phyloP scores from a whole-genome alignment of 2,797 vertebrate species.

The Sebastes dallii region DNA sequence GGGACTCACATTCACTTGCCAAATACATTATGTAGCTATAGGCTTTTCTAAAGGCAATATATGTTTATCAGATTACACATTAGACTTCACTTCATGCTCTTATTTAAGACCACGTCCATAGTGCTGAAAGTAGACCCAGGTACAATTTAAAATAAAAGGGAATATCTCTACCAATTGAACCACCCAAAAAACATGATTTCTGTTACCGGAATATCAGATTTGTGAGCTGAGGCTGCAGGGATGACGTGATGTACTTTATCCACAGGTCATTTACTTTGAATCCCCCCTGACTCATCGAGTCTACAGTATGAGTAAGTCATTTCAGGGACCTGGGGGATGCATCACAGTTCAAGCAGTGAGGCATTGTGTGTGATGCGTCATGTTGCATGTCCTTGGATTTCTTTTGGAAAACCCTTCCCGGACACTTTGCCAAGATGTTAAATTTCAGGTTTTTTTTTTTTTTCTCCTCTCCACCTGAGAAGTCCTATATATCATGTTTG shows the following conservation, averaged over 20 bases:
- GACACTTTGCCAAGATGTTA: conserved; percentile 13
- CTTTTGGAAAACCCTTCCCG: conserved; percentile 35
- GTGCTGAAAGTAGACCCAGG: not conserved
- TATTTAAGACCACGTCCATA: not conserved
- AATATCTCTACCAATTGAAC: not conserved
- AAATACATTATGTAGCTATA: conserved; percentile 5
- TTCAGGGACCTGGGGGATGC: conserved; percentile 51
- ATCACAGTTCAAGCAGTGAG: conserved; percentile 40
- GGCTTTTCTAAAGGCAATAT: not conserved
- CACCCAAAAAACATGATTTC: not conserved
- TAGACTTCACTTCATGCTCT: not conserved
- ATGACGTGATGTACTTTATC: conserved; percentile 68
- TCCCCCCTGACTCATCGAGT: conserved; percentile 60
- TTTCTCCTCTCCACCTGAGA: conserved; percentile 28
- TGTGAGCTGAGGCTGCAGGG: conserved; percentile 38
- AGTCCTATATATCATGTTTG: conserved; percentile 45
- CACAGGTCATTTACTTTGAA: conserved; percentile 63
- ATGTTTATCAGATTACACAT: conserved; percentile 25
- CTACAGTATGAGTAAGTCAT: conserved; percentile 60
- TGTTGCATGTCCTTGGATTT: conserved; percentile 52
- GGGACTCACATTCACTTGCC: not conserved
- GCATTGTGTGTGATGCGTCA: conserved; percentile 54
- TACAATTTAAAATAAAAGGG: not conserved
- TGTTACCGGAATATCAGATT: conserved; percentile 45
- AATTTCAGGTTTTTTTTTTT: conserved; percentile 45